phyloP scores from a whole-genome alignment of 2,797 vertebrate genomes.

The Allobates femoralis region DNA sequence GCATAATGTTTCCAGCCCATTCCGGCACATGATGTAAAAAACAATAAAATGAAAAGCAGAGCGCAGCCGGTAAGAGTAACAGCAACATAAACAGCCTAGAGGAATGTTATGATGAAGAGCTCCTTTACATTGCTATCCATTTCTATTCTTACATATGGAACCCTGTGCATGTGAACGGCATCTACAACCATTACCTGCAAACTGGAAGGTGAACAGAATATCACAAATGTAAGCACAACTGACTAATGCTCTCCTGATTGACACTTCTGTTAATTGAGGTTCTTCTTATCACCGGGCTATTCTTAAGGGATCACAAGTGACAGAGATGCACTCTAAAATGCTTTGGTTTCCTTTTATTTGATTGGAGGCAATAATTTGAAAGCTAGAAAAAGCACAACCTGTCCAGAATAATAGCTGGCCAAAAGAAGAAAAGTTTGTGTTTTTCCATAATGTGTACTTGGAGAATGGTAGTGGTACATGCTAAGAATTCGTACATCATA shows the following conservation, averaged over 20 bases:
- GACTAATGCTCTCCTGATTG: conserved; percentile 20
- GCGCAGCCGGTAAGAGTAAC: neutral
- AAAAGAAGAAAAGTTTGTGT: neutral
- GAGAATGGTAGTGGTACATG: too few species aligned
- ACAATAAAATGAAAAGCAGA: neutral
- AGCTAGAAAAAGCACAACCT: neutral
- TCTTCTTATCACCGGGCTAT: conserved; percentile 29
- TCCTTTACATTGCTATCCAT: neutral
- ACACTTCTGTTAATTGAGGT: conserved; percentile 43
- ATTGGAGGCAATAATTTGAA: neutral
- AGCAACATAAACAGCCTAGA: neutral
- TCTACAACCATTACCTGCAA: neutral
- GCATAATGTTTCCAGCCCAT: neutral
- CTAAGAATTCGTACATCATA: too few species aligned
- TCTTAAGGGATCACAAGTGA: conserved; percentile 45
- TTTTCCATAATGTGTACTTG: neutral
- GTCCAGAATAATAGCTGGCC: neutral
- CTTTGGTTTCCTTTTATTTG: conserved; percentile 16
- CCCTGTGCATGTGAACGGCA: neutral
- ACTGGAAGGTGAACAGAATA: conserved; percentile 7
- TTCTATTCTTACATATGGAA: conserved; percentile 1
- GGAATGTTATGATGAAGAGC: neutral
- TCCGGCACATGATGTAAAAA: neutral
- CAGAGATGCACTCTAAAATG: conserved; percentile 33
- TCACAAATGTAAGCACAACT: conserved; percentile 3